Percentiles rank a stretch among this genome's conserved stretches.
Evolutionary conservation across 2,888 invertebrate species (phyloP).

Genomic region (Drosophila borborema): DNA sequence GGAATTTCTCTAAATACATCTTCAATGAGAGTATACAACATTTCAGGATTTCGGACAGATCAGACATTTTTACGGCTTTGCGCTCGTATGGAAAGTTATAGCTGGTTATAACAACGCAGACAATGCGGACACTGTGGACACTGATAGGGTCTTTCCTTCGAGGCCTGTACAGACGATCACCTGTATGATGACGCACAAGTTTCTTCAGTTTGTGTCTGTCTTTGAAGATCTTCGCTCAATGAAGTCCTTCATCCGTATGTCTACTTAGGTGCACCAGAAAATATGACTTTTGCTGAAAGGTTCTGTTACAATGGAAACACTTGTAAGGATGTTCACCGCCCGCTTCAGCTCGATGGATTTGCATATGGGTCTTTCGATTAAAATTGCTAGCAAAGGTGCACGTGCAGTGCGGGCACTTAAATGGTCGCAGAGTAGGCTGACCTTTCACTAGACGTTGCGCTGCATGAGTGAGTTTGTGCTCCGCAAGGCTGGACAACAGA

Average conservation of each 20-base stretch:
- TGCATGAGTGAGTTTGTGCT: slow-evolving; percentile 14
- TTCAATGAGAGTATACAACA: too few species aligned
- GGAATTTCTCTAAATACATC: too few species aligned
- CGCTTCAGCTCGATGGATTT: background rate
- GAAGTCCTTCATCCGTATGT: slow-evolving; percentile 17
- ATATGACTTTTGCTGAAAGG: slow-evolving; percentile 12
- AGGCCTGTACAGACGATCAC: slow-evolving; percentile 12
- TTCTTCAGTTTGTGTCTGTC: slow-evolving; percentile 1
- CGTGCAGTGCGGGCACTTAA: slow-evolving; percentile 17
- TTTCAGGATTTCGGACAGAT: too few species aligned
- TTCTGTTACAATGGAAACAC: slow-evolving; percentile 12
- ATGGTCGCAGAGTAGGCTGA: slow-evolving; percentile 3
- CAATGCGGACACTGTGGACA: slow-evolving; percentile 21
- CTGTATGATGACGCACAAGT: slow-evolving; percentile 17
- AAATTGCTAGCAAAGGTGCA: slow-evolving; percentile 15
- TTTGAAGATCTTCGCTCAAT: slow-evolving; percentile 18
- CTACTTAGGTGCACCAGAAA: slow-evolving; percentile 16
- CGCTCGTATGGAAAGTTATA: background rate
- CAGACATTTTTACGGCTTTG: slow-evolving; percentile 9
- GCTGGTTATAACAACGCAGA: too few species aligned
- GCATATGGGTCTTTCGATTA: slow-evolving; percentile 13
- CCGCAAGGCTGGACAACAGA: background rate
- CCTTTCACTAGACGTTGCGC: slow-evolving; percentile 8
- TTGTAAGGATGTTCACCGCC: background rate
- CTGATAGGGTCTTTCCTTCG: background rate